Evolutionary conservation across 2,797 vertebrate genomes (phyloP), one percentile per base, ranked within the genome.

Genomic region (Falco peregrinus): DNA sequence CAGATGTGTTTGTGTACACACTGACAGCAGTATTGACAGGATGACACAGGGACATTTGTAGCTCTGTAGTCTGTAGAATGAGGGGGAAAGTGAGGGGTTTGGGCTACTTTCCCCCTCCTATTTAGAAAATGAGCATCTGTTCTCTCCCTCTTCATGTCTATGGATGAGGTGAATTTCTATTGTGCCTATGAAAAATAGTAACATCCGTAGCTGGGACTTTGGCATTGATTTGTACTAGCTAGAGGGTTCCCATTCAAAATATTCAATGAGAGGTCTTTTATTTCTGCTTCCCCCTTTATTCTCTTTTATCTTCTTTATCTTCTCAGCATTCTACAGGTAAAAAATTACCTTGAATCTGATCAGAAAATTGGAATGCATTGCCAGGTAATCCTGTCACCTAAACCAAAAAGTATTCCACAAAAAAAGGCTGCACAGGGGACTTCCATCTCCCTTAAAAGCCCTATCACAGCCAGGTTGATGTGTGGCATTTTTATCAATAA

Each of bases 1-100:
- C 81, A 93, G 92, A 90, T 79, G 81, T 47, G 45, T 96, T 81
- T 93, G 68, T 95, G 85, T 94, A 70, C 60, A 75, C 53, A 82
- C 53, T 2, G 25, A 50, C 87, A 93, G 41, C 65, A 69, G 47
- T 78, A 83, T 39, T 82, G 77, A 89, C 67, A 82, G 54, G 87
- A 91, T 82, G 91, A 84, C 51, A 75, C 37, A 45, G 39, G 77
- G 61, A 69, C 41, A 14, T 68, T 70, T 59, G 41, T 83, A 84
- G 28, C 71, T 83, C 57, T 80, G 16, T 43, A 33, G 35, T 73
- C 69, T 69, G 22, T 51, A 65, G 50, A 70, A 76, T 29, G 57
- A 84, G 24, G 69, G 37, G 41, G 31, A 77, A 85, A 89, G n/a
- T 61, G 19, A 77, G 39, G 16, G 47, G n/a, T 29, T 64, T 61